Percentiles rank a stretch among this genome's conserved stretches.
These are phyloP conservation scores for Anguilla pacifica DNA, from an alignment of 2,797 vertebrate genomes.

Conservation along the genomic window DNA sequence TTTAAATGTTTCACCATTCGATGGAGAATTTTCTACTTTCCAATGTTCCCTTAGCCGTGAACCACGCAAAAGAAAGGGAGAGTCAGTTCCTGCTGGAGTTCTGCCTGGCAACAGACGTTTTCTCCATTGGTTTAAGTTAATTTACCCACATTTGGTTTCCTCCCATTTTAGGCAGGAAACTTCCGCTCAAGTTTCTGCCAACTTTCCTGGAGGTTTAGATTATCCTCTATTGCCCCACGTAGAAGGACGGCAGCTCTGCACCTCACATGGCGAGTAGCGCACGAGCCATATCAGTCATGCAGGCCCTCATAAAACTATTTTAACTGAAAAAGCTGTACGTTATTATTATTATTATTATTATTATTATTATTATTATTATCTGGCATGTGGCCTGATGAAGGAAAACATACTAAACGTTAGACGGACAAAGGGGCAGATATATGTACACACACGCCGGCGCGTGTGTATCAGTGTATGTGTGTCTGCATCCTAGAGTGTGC, in stretches of 20 bases:
- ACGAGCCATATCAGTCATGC: neutral
- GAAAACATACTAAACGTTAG: no score
- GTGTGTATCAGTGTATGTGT: no score
- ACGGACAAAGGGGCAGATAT: no score
- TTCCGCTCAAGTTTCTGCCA: slow-evolving; percentile 26
- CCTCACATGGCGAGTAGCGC: neutral
- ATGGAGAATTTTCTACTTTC: slow-evolving; percentile 35
- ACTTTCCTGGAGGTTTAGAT: slow-evolving; percentile 39
- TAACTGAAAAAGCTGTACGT: neutral
- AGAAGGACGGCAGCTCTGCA: slow-evolving; percentile 31
- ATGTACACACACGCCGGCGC: no score
- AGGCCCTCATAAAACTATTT: neutral
- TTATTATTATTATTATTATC: no score
- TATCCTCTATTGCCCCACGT: slow-evolving; percentile 51
- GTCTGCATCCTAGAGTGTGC: no score
- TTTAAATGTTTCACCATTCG: slow-evolving; percentile 6
- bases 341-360: neutral
- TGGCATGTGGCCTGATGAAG: no score
- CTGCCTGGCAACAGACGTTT: slow-evolving; percentile 90
- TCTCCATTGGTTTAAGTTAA: slow-evolving; percentile 81
- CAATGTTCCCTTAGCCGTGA: slow-evolving; percentile 43
- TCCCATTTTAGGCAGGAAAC: slow-evolving; percentile 56
- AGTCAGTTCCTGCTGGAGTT: slow-evolving; percentile 63
- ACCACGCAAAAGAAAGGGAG: slow-evolving; percentile 33
- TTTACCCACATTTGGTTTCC: slow-evolving; percentile 69